A percentile compares a stretch with the other conserved stretches of the same genome.
Evolutionary conservation across 2,797 vertebrate species (phyloP).

Genomic region (Lerista edwardsae): DNA sequence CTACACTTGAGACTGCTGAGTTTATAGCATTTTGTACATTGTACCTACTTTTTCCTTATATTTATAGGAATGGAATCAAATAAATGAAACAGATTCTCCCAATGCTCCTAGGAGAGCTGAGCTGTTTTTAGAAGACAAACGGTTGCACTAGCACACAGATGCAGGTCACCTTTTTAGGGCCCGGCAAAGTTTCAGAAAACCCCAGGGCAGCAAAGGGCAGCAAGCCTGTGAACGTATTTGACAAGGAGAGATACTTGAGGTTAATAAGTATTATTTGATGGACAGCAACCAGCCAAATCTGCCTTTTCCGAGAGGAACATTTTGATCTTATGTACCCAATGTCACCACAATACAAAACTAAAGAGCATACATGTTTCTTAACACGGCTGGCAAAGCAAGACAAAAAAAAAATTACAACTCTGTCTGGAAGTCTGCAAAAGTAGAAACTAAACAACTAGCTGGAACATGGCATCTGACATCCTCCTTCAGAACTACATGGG

Average conservation of each 20-base stretch:
- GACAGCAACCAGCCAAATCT: neutral
- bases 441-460: neutral
- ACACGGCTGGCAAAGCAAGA: neutral
- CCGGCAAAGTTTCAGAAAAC: conserved; percentile 4
- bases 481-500: neutral
- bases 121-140: neutral
- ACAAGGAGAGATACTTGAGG: neutral
- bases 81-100: neutral
- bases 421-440: neutral
- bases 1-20: too few species aligned
- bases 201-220: neutral
- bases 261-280: neutral
- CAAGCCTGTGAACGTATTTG: neutral
- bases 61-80: too few species aligned
- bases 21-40: too few species aligned
- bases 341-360: neutral
- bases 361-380: neutral
- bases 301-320: neutral
- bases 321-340: neutral
- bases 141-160: neutral
- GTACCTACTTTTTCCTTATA: too few species aligned
- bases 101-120: neutral
- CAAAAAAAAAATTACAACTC: neutral
- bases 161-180: neutral
- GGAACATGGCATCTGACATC: neutral